These are phyloP conservation scores for Heliconius himera DNA, from an alignment of 1,140 invertebrate species.

Conservation along the genomic window DNA sequence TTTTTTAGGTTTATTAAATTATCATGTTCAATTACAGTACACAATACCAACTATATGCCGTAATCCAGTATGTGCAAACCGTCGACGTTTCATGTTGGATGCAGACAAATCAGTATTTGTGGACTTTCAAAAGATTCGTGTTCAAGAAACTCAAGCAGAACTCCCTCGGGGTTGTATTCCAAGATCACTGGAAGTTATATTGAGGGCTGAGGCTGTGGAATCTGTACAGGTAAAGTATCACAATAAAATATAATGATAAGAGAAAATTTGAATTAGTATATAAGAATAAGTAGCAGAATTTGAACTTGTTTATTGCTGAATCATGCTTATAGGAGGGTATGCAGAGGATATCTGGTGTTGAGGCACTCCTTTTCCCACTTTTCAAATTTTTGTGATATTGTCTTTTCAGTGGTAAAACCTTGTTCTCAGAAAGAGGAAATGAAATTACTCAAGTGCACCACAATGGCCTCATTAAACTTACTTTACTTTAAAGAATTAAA, in stretches of 20 bases:
- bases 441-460: too few relatives aligned
- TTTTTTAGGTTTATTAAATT: too few relatives aligned
- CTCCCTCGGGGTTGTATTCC: slow-evolving; percentile 98
- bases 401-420: too few relatives aligned
- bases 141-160: slow-evolving; percentile 99
- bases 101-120: slow-evolving; percentile 97
- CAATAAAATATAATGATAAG: background rate
- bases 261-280: background rate
- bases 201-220: slow-evolving; percentile 98
- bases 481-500: too few relatives aligned
- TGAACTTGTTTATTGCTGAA: too few relatives aligned
- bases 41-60: slow-evolving; percentile 97
- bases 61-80: slow-evolving; percentile 97
- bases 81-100: slow-evolving; percentile 94
- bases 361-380: too few relatives aligned
- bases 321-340: too few relatives aligned
- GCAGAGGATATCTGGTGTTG: too few relatives aligned
- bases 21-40: slow-evolving; percentile 82
- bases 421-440: too few relatives aligned
- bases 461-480: too few relatives aligned
- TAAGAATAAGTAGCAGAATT: too few relatives aligned
- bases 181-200: slow-evolving; percentile 96
- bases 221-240: slow-evolving; percentile 89
- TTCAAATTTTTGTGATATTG: too few relatives aligned
- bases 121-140: slow-evolving; percentile 99